Conservation (phyloP, 2,888 invertebrate genomes). For the Amorpha juglandis region DNA sequence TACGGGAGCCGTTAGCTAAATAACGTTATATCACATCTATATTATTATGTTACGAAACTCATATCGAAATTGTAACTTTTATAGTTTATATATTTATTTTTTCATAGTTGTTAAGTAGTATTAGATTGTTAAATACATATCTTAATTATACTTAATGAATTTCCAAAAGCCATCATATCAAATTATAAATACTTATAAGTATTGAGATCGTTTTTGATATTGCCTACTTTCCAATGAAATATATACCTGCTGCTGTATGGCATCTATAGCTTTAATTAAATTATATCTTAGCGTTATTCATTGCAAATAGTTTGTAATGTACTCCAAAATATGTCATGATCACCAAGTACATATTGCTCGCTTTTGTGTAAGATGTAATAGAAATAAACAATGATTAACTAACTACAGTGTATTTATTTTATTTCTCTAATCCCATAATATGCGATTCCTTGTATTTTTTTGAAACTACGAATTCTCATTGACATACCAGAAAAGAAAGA, state of each 20-base stretch:
- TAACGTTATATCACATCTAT: not conserved
- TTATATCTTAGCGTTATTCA: slow-evolving; percentile 44
- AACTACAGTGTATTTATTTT: not conserved
- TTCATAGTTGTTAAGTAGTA: slow-evolving; percentile 1
- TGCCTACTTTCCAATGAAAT: slow-evolving; percentile 19
- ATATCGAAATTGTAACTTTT: slow-evolving; percentile 12
- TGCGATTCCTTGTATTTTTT: not conserved
- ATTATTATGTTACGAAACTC: slow-evolving; percentile 2
- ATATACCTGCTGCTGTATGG: slow-evolving; percentile 27
- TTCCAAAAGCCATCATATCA: slow-evolving; percentile 28
- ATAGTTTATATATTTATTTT: slow-evolving; percentile 10
- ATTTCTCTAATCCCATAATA: not conserved
- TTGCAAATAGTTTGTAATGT: slow-evolving; percentile 37
- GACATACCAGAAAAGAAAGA: too few relatives aligned
- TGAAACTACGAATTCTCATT: too few relatives aligned
- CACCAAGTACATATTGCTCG: slow-evolving; percentile 56
- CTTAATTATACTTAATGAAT: slow-evolving; percentile 7
- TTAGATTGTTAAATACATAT: slow-evolving; percentile 20
- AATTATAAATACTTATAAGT: slow-evolving; percentile 19
- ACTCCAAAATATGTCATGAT: slow-evolving; percentile 42
- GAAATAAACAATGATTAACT: slow-evolving; percentile 47
- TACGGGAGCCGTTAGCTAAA: slow-evolving; percentile 6
- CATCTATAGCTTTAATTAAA: slow-evolving; percentile 36
- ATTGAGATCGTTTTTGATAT: slow-evolving; percentile 18
- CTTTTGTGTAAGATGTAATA: slow-evolving; percentile 60